Base-by-base conservation (phyloP, 1,140 invertebrate genomes). In the Drosophila kohkoa region DNA sequence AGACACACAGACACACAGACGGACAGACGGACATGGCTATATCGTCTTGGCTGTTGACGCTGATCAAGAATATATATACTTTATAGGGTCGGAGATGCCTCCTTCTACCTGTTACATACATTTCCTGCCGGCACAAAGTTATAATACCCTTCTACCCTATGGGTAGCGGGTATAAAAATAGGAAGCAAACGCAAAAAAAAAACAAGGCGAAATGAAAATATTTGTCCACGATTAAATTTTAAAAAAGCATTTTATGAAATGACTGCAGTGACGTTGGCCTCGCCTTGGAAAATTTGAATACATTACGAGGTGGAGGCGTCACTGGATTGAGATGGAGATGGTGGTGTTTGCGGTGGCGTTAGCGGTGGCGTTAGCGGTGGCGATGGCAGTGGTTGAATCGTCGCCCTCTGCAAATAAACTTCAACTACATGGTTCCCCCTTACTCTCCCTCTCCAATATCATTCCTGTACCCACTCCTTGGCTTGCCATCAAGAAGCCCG, bases 221-320 rank as follows among this genome's bases (percentile, higher is more conserved):
- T 91, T 91, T 91, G 81, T 89, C 77, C 78, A 83, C 77, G 90
- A 81, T 90, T 91, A 91, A 91, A 86, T 82, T 86, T 77, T 77
- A 85, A 77, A 78, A 79, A 86, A 87, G 85, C 85, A 81, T 89
- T 89, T 89, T 89, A 89, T 89, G 81, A 89, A 89, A 89, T 89
- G 81, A 89, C 82, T 85, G 86, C 85, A 89, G 70, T 83, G 83
- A 79, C 85, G 77, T 77, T 88, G 85, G 85, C 85, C 85, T 89
- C 85, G 85, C 85, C 85, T 89, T 85, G 68, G 85, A 89, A 89
- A 89, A 89, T 89, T 89, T 89, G 85, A 89, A 89, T 89, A 90
- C 85, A 90, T 89, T 89, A 89, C 78, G 79, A 54, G 74, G 45
- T 38, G 54, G 51, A 25, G 54, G 10, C 32, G 54, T 35, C 13